Evolutionary conservation across 2,888 invertebrate genomes (phyloP).

Genomic region (Ectemnius lituratus): DNA sequence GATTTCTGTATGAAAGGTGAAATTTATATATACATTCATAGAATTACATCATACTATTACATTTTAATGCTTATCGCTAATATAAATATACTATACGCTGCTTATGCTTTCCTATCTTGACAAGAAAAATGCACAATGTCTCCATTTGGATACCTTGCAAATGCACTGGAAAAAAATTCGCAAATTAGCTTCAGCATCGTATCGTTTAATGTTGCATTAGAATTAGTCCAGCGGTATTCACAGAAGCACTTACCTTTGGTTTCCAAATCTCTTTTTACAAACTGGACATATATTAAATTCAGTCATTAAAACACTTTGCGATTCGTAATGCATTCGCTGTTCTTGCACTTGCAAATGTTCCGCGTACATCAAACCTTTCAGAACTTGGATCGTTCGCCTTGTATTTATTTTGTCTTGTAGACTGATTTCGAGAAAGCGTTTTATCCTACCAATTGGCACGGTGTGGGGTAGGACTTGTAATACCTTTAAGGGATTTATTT

Average conservation of each 20-base stretch:
- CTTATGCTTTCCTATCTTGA: constrained; percentile 79
- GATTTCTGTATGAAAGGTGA: constrained; percentile 24
- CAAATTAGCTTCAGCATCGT: neutral
- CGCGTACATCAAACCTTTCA: constrained; percentile 90
- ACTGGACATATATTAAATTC: constrained; percentile 94
- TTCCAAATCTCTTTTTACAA: constrained; percentile 95
- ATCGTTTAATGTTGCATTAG: too few species aligned
- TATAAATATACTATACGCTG: constrained; percentile 5
- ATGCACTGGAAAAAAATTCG: constrained; percentile 82
- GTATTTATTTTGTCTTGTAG: constrained; percentile 86
- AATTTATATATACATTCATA: constrained; percentile 33
- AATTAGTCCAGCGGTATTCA: neutral
- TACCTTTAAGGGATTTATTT: constrained; percentile 90
- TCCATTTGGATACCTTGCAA: constrained; percentile 94
- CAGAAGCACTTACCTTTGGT: constrained; percentile 84
- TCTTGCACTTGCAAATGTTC: constrained; percentile 92
- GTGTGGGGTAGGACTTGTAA: constrained; percentile 89
- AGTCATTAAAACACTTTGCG: constrained; percentile 89
- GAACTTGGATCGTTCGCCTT: constrained; percentile 86
- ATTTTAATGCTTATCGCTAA: constrained; percentile 28
- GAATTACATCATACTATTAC: constrained; percentile 33
- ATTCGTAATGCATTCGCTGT: constrained; percentile 88
- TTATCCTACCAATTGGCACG: constrained; percentile 87
- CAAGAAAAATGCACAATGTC: constrained; percentile 96
- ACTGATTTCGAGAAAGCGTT: constrained; percentile 89